These are phyloP conservation scores for Hyposoter dolosus DNA, from an alignment of 2,888 invertebrate genomes.

Conservation along the genomic window DNA sequence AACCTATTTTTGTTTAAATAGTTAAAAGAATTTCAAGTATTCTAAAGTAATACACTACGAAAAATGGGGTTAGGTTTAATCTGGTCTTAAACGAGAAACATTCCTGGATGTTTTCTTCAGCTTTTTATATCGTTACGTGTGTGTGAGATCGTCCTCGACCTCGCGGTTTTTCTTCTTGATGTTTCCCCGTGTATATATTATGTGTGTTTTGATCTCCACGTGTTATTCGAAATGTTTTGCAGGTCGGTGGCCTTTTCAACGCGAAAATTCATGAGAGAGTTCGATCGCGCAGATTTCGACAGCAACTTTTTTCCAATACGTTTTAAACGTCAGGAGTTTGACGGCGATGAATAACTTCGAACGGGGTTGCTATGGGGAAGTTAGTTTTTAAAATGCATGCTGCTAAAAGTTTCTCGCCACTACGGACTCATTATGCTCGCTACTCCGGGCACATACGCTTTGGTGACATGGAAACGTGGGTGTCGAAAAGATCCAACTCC, in stretches of 20 bases:
- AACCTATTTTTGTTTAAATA: constrained; percentile 77
- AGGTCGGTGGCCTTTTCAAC: constrained; percentile 51
- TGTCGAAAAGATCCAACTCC: neutral
- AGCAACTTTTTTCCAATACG: neutral
- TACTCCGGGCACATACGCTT: neutral
- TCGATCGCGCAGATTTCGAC: neutral
- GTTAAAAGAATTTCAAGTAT: constrained; percentile 5
- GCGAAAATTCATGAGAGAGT: neutral
- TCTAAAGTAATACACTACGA: neutral
- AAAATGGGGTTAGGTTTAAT: neutral
- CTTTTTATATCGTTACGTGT: neutral
- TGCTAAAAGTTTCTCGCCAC: neutral
- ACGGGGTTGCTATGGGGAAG: neutral
- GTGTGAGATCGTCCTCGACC: constrained; percentile 5
- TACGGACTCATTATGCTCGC: neutral
- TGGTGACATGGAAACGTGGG: neutral
- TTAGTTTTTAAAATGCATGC: neutral
- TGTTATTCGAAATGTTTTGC: constrained; percentile 42
- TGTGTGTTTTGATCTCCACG: constrained; percentile 27
- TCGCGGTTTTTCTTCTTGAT: constrained; percentile 27
- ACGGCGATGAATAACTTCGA: neutral
- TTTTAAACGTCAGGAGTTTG: neutral
- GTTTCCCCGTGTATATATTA: constrained; percentile 12
- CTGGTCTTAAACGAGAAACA: constrained; percentile 25
- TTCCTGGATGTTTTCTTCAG: constrained; percentile 27